Conservation (phyloP, 2,888 invertebrate genomes). For the Heliconius hortense region DNA sequence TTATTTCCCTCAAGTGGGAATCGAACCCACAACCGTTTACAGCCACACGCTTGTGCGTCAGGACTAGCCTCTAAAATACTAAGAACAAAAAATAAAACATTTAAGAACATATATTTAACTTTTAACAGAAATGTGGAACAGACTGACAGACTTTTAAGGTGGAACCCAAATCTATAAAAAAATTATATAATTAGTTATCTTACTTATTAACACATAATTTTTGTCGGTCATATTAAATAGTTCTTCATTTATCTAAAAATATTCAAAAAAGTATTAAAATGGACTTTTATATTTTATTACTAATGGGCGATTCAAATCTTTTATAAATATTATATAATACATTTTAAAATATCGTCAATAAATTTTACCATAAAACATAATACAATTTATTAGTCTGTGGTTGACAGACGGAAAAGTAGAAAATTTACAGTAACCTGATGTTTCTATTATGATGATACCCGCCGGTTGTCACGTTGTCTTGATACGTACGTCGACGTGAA, state of each 20-base stretch:
- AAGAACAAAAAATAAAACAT: too few relatives aligned
- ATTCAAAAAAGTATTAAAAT: too few relatives aligned
- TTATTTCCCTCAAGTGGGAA: too few relatives aligned
- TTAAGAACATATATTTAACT: background rate
- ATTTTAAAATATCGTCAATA: background rate
- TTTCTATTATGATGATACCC: constrained; percentile 35
- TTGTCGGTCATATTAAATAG: background rate
- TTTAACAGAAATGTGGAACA: background rate
- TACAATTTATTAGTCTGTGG: background rate
- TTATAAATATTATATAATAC: too few relatives aligned
- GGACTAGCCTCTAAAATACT: too few relatives aligned
- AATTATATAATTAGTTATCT: background rate
- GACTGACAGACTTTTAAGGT: background rate
- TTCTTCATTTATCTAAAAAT: background rate
- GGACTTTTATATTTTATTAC: too few relatives aligned
- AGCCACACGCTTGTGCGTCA: too few relatives aligned
- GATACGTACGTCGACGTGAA: constrained; percentile 67
- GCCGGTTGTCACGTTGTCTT: constrained; percentile 46
- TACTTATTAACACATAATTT: background rate
- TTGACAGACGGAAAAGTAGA: constrained; percentile 13
- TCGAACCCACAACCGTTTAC: too few relatives aligned
- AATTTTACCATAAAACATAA: background rate
- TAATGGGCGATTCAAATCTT: too few relatives aligned
- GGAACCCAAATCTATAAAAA: background rate
- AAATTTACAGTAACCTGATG: constrained; percentile 23